Base-by-base conservation (phyloP, 2,797 vertebrate genomes). In the Pelochelys cantorii region DNA sequence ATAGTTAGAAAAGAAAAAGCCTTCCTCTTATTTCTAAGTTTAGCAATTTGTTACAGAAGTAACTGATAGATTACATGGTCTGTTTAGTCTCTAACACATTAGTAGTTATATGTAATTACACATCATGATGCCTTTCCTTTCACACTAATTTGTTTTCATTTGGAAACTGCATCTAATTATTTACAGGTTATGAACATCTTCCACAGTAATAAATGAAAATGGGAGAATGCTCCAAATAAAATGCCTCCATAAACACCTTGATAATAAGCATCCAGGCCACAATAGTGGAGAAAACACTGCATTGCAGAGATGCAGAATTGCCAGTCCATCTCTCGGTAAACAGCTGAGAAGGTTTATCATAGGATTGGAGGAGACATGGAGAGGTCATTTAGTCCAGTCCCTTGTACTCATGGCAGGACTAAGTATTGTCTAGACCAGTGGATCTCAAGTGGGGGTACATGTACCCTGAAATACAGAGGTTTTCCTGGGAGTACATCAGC, bases 291-390 rank as follows among this genome's bases (percentile, higher is more conserved):
- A 31, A 4, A 2, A 5, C 22, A 23, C 31, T 25, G 55, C 8
- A 3, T 14, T 1, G 0, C 1, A 4, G 62, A 81, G 25, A 7
- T 37, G 1, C 0, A 0, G 62, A 81, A 68, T 6, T 3, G n/a
- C 1, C 1, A 2, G 29, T 54, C 12, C 2, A 56, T 42, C 68
- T 60, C 25, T 62, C 54, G n/a, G 14, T 0, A 3, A 68, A 57
- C 54, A 25, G 42, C 42, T 48, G 42, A 48, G 42, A 48, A 48
- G 42, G 42, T 48, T 79, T 14, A 54, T 54, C 53, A 54, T 48
- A 48, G 42, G 42, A 48, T 48, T 48, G 42, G 42, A 48, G 8
- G 42, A 48, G 42, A 48, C 42, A 48, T 48, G 42, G 42, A 54
- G 3, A 54, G 14, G 53, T 54, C 53, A 54, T 54, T 54, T 54